phyloP scores from a whole-genome alignment of 2,797 vertebrate species.

The Eulemur coronatus region DNA sequence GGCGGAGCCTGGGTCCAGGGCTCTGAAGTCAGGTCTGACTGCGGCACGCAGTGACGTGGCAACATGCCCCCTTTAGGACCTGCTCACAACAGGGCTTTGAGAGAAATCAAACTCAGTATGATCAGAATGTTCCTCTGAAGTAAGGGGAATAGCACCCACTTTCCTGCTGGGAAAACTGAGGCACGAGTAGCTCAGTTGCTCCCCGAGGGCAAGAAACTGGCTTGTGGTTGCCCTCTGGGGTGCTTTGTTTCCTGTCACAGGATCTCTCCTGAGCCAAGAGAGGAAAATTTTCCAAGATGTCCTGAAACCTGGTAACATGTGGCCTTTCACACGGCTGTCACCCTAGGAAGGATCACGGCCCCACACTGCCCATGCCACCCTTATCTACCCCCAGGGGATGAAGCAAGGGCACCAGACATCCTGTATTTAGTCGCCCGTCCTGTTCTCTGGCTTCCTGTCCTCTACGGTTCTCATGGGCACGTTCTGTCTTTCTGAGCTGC shows the following conservation, averaged over 20 bases:
- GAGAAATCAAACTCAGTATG: neutral
- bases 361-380: neutral
- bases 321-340: neutral
- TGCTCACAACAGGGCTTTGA: neutral
- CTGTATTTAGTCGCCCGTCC: neutral
- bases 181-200: neutral
- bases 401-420: slow-evolving; percentile 27
- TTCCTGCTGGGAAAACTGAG: neutral
- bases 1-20: neutral
- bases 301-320: neutral
- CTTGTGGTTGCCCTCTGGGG: neutral
- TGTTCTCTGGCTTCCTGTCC: slow-evolving; percentile 55
- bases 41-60: neutral
- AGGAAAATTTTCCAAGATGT: slow-evolving; percentile 48
- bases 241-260: neutral
- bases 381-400: neutral
- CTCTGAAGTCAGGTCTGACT: neutral
- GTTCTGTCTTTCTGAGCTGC: slow-evolving; percentile 50
- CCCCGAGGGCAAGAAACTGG: neutral
- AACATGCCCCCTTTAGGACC: neutral
- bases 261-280: neutral
- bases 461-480: slow-evolving; percentile 50
- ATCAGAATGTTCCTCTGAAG: neutral
- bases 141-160: neutral
- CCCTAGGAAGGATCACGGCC: neutral